Evolutionary conservation across 1,140 invertebrate genomes (phyloP).

Genomic region (Orussus abietinus): DNA sequence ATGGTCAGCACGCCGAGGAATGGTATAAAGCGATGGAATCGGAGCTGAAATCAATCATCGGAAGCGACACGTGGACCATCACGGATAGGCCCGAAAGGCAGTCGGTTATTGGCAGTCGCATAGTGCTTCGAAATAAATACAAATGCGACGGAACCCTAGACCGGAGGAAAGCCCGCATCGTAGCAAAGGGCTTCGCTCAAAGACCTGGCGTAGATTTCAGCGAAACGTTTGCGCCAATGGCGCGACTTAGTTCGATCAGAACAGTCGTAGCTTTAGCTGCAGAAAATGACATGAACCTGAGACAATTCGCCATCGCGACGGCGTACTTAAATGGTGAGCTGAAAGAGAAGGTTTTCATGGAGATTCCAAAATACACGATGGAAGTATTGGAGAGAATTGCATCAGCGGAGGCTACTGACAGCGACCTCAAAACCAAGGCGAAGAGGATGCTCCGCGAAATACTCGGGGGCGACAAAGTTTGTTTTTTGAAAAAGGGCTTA

Average conservation of each 20-base stretch:
- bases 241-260: conserved; percentile 8
- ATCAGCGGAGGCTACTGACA: conserved; percentile 29
- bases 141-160: conserved; percentile 12
- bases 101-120: conserved; percentile 30
- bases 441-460: conserved; percentile 4
- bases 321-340: conserved; percentile 32
- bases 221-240: conserved; percentile 21
- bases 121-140: conserved; percentile 35
- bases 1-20: background rate
- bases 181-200: conserved; percentile 17
- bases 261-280: conserved; percentile 1
- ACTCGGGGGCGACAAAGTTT: conserved; percentile 14
- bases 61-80: conserved; percentile 28
- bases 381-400: conserved; percentile 66
- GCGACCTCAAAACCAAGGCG: conserved; percentile 3
- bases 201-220: conserved; percentile 17
- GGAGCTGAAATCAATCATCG: conserved; percentile 25
- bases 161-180: conserved; percentile 17
- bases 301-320: conserved; percentile 7
- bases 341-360: conserved; percentile 27
- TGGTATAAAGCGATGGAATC: conserved; percentile 37
- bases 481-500: conserved; percentile 18
- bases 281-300: background rate
- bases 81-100: conserved; percentile 19
- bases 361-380: conserved; percentile 22